Evolutionary conservation across 1,140 invertebrate genomes (phyloP).

Genomic region (Meloidogyne exigua): DNA sequence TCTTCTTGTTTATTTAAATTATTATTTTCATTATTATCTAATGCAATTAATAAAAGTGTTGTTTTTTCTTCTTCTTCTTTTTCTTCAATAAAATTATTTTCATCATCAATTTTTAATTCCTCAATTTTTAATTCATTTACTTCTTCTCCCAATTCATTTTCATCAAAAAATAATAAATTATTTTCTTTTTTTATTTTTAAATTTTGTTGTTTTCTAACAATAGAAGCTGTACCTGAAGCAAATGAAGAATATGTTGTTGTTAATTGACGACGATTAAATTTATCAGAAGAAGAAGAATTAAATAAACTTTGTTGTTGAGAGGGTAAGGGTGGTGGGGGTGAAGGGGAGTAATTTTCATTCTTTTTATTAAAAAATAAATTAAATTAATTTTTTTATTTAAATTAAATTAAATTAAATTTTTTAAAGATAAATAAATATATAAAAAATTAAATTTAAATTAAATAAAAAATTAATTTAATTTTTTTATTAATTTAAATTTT

Average conservation of each 20-base stretch:
- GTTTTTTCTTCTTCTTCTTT: too few relatives aligned
- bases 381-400: background rate
- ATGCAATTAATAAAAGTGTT: background rate
- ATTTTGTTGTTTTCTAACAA: conserved; percentile 3
- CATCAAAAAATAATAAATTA: background rate
- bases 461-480: background rate
- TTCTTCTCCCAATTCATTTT: conserved; percentile 3
- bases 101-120: background rate
- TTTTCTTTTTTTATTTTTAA: conserved; percentile 9
- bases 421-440: background rate
- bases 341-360: conserved; percentile 19
- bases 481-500: too few relatives aligned
- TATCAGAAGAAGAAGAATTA: background rate
- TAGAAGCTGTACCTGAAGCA: conserved; percentile 22
- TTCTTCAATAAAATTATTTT: background rate
- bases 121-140: background rate
- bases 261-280: background rate
- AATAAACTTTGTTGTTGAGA: background rate
- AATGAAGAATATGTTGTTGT: conserved; percentile 7
- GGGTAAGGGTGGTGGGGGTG: conserved; percentile 16
- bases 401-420: background rate
- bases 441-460: too few relatives aligned
- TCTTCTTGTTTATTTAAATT: background rate
- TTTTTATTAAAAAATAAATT: background rate
- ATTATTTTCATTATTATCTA: background rate